phyloP scores from a whole-genome alignment of 2,113 vertebrate species.

The Elephas maximus region DNA sequence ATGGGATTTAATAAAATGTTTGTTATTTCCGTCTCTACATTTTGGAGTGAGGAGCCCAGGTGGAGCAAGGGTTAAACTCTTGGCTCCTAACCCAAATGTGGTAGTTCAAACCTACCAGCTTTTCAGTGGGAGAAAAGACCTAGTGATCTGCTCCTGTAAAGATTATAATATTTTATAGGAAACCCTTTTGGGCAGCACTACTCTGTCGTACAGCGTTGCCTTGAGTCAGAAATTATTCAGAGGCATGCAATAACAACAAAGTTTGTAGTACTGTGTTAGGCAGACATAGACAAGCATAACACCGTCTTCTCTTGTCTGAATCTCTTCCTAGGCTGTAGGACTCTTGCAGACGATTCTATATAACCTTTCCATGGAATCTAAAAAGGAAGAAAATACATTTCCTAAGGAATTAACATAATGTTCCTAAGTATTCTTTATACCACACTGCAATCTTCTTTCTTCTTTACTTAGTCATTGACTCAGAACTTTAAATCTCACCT shows the following conservation, averaged over 20 bases:
- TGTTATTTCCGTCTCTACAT: no score
- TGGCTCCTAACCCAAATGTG: no score
- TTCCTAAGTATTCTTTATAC: background rate
- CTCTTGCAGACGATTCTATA: background rate
- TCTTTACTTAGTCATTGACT: background rate
- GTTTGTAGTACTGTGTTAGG: background rate
- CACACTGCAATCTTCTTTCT: background rate
- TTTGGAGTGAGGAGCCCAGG: no score
- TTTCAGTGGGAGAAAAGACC: no score
- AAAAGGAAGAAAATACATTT: background rate
- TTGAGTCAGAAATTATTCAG: background rate
- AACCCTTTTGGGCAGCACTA: background rate
- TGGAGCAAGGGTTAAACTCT: no score
- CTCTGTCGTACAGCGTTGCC: background rate
- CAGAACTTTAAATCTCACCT: background rate
- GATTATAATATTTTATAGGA: no score
- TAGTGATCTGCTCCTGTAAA: background rate
- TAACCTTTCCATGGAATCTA: background rate
- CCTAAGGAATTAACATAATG: background rate
- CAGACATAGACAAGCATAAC: background rate
- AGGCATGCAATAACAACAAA: background rate
- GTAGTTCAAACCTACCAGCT: no score
- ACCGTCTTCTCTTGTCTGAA: background rate
- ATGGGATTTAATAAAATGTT: no score
- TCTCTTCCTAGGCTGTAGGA: background rate